These are phyloP conservation scores for Acrossocheilus fasciatus DNA, from an alignment of 2,797 vertebrate species.

Conservation along the genomic window DNA sequence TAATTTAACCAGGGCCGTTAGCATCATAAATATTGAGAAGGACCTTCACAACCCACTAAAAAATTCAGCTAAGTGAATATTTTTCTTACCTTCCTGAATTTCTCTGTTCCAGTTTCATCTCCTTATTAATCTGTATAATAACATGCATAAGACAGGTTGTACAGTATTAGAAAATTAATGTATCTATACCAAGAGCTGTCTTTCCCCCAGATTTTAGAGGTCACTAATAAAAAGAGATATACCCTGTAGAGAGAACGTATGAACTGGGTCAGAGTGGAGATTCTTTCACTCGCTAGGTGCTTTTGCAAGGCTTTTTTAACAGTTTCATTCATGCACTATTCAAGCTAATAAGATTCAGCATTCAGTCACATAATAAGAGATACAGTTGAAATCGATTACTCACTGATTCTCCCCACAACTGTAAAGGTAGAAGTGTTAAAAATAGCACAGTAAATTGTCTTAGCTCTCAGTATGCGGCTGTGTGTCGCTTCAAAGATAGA, in stretches of 20 bases:
- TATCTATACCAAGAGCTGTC: slow-evolving; percentile 46
- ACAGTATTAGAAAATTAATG: slow-evolving; percentile 23
- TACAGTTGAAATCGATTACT: background rate
- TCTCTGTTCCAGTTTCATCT: slow-evolving; percentile 8
- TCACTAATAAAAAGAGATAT: slow-evolving; percentile 60
- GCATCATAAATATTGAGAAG: background rate
- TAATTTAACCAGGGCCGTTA: background rate
- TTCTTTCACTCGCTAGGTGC: slow-evolving; percentile 37
- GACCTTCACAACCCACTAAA: background rate
- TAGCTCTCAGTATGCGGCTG: background rate
- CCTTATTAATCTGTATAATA: background rate
- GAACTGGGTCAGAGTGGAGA: slow-evolving; percentile 60
- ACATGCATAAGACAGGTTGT: slow-evolving; percentile 18
- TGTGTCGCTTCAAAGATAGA: background rate
- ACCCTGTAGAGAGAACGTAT: slow-evolving; percentile 52
- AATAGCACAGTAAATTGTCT: slow-evolving; percentile 16
- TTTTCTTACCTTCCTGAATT: slow-evolving; percentile 14
- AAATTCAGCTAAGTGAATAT: slow-evolving; percentile 3
- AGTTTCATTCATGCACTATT: slow-evolving; percentile 24
- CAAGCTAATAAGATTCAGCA: slow-evolving; percentile 15
- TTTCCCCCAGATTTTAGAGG: slow-evolving; percentile 57
- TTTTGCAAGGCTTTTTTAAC: slow-evolving; percentile 40
- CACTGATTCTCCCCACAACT: background rate
- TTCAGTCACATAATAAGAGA: background rate
- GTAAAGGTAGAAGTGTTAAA: slow-evolving; percentile 35